Base-by-base conservation (phyloP, 2,113 vertebrate genomes). In the Nibea coibor region DNA sequence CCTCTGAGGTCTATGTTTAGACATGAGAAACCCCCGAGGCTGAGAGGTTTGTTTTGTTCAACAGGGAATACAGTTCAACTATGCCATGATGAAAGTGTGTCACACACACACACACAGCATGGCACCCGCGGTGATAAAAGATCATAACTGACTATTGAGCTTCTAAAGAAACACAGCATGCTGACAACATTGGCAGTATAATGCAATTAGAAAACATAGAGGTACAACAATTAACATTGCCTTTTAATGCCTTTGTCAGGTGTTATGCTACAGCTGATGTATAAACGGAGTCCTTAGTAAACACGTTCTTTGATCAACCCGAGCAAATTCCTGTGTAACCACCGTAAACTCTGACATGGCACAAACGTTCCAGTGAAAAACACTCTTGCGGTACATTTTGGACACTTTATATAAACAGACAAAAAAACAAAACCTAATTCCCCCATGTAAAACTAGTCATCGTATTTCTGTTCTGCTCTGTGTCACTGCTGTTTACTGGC, bases 81-180 rank as follows among this genome's bases (percentile, higher is more conserved):
- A 80, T 82, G 64, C 47, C 79, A 26, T 81, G 89, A 93, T 93
- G 83, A 92, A 91, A 93, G 87, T 74, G 74, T 88, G 89, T 92
- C 87, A 78, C 80, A 87, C 78, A 86, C 86, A 86, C 78, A 86
- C 86, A 86, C 78, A 70, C 86, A 80, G 78, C 88, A 39, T 58
- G 86, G 75, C 57, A 74, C 75, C 86, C 71, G 50, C n/a, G 0
- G 81, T 84, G 90, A 93, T 88, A 84, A 91, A 87, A 91, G 82
- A 92, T 90, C 88, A 78, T 64, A 86, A 83, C 75, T 82, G 82
- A 83, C 65, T 74, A 57, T 81, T 87, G 65, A 80, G 78, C 80
- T 59, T 83, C 59, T 53, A 68, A 85, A 81, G 81, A 78, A 74
- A 86, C 75, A 42, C 72, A 15, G 85, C 78, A 28, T 39, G 61